phyloP scores from a whole-genome alignment of 2,113 vertebrate species.

The Rhagologus leucostigma region DNA sequence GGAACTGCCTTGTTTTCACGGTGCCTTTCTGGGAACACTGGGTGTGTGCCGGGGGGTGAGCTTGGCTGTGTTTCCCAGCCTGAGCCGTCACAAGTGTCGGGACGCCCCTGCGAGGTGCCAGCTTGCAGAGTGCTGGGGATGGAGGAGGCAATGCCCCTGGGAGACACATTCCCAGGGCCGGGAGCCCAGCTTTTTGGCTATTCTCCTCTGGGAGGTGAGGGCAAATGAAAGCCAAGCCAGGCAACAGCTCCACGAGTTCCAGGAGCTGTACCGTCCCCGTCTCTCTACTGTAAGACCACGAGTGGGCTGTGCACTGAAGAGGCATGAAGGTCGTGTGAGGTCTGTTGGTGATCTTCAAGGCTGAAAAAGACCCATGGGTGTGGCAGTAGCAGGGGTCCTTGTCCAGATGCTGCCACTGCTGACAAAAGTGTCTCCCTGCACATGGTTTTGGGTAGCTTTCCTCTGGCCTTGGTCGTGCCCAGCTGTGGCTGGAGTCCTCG shows the following conservation, averaged over 20 bases:
- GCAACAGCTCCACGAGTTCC: rapidly evolving
- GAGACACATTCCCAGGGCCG: background rate
- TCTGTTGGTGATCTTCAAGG: background rate
- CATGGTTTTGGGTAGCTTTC: background rate
- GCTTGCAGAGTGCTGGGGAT: rapidly evolving
- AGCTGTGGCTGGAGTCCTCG: background rate
- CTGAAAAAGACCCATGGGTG: background rate
- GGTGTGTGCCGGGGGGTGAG: background rate
- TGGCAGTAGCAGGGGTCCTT: background rate
- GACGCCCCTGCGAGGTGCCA: background rate
- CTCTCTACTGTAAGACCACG: background rate
- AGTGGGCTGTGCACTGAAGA: background rate
- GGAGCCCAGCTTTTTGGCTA: background rate
- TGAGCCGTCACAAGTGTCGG: background rate
- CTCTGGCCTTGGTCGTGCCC: background rate
- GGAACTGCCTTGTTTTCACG: background rate
- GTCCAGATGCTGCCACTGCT: background rate
- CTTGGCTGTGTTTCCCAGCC: background rate
- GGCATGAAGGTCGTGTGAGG: background rate
- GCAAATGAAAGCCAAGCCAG: background rate
- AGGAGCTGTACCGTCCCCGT: background rate
- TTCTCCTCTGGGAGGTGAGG: background rate
- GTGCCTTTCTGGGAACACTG: background rate
- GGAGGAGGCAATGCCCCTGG: background rate
- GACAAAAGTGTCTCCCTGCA: background rate